Percentiles rank a stretch among this genome's conserved stretches.
These are phyloP conservation scores for Nothura maculosa DNA, from an alignment of 2,797 vertebrate genomes.

Conservation along the genomic window DNA sequence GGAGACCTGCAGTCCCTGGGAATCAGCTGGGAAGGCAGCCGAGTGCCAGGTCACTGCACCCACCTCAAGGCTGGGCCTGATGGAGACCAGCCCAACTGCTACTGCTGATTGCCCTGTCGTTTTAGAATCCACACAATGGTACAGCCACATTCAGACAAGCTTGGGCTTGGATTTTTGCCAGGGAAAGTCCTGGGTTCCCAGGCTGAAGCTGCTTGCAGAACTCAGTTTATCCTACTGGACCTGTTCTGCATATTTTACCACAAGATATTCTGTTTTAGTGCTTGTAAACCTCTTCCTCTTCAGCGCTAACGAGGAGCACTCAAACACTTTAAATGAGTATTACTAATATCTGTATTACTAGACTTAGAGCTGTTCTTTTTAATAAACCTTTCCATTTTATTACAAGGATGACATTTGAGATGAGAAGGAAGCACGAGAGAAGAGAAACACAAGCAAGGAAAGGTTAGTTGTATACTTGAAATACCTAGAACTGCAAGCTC, in stretches of 20 bases:
- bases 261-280: background rate
- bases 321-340: background rate
- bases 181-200: accelerated
- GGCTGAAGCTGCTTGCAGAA: background rate
- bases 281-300: background rate
- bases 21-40: background rate
- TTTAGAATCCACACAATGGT: accelerated
- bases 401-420: background rate
- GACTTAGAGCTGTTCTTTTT: accelerated
- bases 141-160: background rate
- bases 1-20: accelerated
- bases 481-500: background rate
- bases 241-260: background rate
- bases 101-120: background rate
- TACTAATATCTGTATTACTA: background rate
- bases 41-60: background rate
- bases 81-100: background rate
- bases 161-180: background rate
- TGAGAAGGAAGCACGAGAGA: background rate
- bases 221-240: background rate
- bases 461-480: background rate
- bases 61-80: accelerated
- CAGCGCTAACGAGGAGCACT: background rate
- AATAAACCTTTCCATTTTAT: background rate
- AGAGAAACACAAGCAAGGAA: accelerated